Evolutionary conservation across 2,113 vertebrate genomes (phyloP), one percentile per base, ranked within the genome.

Genomic region (Anoplopoma fimbria): DNA sequence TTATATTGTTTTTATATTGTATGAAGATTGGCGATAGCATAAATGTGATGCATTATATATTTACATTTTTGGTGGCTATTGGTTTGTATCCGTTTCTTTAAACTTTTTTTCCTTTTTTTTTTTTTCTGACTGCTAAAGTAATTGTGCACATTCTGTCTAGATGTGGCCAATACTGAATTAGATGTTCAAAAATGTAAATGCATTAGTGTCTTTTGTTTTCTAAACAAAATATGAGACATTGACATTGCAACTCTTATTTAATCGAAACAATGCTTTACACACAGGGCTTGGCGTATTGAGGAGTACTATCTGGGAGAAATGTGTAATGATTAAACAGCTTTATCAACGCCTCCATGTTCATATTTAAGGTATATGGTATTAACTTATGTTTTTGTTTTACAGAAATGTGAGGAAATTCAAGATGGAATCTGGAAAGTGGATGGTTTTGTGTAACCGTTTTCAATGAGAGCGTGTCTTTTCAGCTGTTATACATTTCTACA

Each of bases 361-460:
- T 33, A 0, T 36, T 57, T 9, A 40, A 0, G 4, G 33, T 38
- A 6, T 45, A 34, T 55, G 9, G 7, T 42, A 31, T 55, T 23
- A 62, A 55, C 6, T 34, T 3, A 33, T 57, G 15, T 36, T 13
- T 31, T 69, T 58, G 49, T 38, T 40, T 33, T 23, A 45, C 34
- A 71, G 63, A 70, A 58, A 84, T 81, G 27, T 19, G 12, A 65
- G 64, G 29, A 47, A 51, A n/a, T 33, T 34, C 13, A 57, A 69
- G 40, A 29, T 27, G 36, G 40, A 64, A 15, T 15, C 58, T 74
- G 6, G 33, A 70, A 69, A 71, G 38, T n/a, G 21, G 3, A 15
- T 49, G 23, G n/a, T 45, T 79, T 45, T 63, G 38, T 68, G 4
- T 36, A 47, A 27, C 27, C 36, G 61, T 69, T 64, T 84, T 19